A percentile compares a stretch with the other conserved stretches of the same genome.
Evolutionary conservation across 2,113 vertebrate species (phyloP).

Genomic region (Tonatia bakeri): DNA sequence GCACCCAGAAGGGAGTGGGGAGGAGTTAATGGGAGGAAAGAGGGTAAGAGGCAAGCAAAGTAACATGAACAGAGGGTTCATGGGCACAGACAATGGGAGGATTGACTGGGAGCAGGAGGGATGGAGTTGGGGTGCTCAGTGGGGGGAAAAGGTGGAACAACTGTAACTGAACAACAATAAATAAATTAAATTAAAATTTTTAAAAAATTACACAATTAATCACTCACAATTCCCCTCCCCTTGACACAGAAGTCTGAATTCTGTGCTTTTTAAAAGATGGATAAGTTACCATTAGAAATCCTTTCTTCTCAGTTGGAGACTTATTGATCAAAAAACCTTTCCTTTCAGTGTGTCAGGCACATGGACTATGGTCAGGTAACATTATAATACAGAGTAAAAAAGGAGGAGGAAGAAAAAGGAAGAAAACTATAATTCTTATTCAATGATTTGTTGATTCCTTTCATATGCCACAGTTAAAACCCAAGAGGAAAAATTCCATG

Average conservation of each 20-base stretch:
- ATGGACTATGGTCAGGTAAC: background rate
- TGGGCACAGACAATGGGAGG: too few relatives aligned
- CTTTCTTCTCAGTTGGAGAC: background rate
- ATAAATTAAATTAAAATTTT: too few relatives aligned
- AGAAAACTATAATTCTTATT: background rate
- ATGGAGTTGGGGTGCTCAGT: too few relatives aligned
- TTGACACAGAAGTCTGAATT: background rate
- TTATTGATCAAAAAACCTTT: background rate
- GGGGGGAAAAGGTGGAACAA: too few relatives aligned
- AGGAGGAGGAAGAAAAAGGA: background rate
- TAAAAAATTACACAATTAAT: background rate
- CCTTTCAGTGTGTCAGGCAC: background rate
- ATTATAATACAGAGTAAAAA: background rate
- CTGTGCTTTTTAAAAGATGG: background rate
- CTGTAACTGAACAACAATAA: too few relatives aligned
- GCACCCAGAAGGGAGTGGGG: too few relatives aligned
- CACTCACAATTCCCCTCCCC: background rate
- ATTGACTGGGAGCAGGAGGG: too few relatives aligned
- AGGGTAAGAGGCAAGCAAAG: too few relatives aligned
- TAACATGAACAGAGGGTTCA: too few relatives aligned
- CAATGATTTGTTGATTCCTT: background rate
- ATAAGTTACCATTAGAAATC: background rate
- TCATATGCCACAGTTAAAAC: background rate
- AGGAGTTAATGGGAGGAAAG: too few relatives aligned
- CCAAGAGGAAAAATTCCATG: background rate